A percentile compares a stretch with the other conserved stretches of the same genome.
Evolutionary conservation across 2,888 invertebrate genomes (phyloP).

Genomic region (Drosophila acutilabella): DNA sequence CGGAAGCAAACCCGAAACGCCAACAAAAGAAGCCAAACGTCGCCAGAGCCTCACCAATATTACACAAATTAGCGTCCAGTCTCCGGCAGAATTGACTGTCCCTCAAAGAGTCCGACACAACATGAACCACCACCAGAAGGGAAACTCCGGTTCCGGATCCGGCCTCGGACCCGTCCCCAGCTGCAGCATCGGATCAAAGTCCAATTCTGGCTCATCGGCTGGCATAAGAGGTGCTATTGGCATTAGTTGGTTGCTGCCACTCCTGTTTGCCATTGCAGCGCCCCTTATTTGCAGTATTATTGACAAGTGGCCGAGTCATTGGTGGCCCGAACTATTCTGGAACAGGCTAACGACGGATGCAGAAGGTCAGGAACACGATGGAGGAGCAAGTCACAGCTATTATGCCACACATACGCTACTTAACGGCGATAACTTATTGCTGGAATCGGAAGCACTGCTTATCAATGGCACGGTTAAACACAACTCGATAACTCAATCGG

Average conservation of each 20-base stretch:
- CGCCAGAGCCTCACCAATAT: constrained; percentile 73
- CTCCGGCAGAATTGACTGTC: constrained; percentile 39
- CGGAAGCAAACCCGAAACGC: constrained; percentile 57
- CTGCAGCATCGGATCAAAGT: background rate
- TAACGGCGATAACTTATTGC: constrained; percentile 80
- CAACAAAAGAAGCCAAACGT: constrained; percentile 58
- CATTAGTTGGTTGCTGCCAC: constrained; percentile 85
- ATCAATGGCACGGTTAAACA: constrained; percentile 40
- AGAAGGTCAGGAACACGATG: constrained; percentile 46
- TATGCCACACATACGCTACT: constrained; percentile 69
- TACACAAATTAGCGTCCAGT: constrained; percentile 72
- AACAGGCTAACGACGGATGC: constrained; percentile 59
- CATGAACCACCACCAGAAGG: constrained; percentile 14
- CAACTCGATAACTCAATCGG: constrained; percentile 15
- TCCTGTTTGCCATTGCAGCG: constrained; percentile 84
- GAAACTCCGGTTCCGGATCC: background rate
- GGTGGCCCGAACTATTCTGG: constrained; percentile 87
- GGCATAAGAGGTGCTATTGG: constrained; percentile 84
- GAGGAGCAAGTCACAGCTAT: constrained; percentile 36
- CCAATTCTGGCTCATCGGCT: constrained; percentile 53
- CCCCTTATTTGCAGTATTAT: constrained; percentile 85
- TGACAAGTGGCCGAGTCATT: constrained; percentile 86
- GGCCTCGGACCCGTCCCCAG: background rate
- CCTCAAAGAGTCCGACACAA: constrained; percentile 12
- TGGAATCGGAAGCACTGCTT: constrained; percentile 71